Evolutionary conservation across 2,797 vertebrate genomes (phyloP).

Genomic region (Holocentrus rufus): DNA sequence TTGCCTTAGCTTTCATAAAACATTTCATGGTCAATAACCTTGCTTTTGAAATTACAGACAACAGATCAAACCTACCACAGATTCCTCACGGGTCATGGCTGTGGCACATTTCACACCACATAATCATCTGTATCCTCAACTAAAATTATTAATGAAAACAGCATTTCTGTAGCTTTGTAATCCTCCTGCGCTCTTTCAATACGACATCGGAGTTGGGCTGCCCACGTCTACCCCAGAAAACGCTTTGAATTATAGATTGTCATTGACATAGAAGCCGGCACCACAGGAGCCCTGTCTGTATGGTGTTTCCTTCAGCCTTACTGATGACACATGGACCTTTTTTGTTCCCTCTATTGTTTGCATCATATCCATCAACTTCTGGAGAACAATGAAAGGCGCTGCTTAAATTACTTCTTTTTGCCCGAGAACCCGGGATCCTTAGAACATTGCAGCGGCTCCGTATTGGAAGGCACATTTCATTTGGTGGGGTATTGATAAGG

Average conservation of each 20-base stretch:
- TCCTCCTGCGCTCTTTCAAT: neutral
- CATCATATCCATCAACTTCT: slow-evolving; percentile 21
- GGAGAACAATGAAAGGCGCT: slow-evolving; percentile 26
- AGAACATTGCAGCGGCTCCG: slow-evolving; percentile 31
- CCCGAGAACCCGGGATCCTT: slow-evolving; percentile 37
- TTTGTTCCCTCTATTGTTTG: slow-evolving; percentile 15
- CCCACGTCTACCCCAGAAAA: slow-evolving; percentile 18
- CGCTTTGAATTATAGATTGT: slow-evolving; percentile 26
- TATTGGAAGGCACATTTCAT: slow-evolving; percentile 48
- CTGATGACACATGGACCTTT: slow-evolving; percentile 5
- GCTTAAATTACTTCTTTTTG: slow-evolving; percentile 31
- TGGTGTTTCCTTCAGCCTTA: slow-evolving; percentile 10
- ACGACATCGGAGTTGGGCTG: neutral
- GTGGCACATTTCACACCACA: slow-evolving; percentile 1
- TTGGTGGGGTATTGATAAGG: slow-evolving; percentile 70
- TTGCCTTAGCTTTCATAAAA: slow-evolving; percentile 38
- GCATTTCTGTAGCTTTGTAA: slow-evolving; percentile 17
- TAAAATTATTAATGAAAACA: slow-evolving; percentile 41
- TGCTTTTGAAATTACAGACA: slow-evolving; percentile 49
- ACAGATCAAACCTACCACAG: slow-evolving; percentile 20
- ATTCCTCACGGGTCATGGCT: slow-evolving; percentile 4
- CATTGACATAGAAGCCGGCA: slow-evolving; percentile 14
- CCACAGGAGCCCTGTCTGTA: slow-evolving; percentile 1
- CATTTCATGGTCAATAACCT: slow-evolving; percentile 38
- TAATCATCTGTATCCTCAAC: slow-evolving; percentile 26